These are phyloP conservation scores for Thyatira batis DNA, from an alignment of 2,888 invertebrate genomes.

Conservation along the genomic window DNA sequence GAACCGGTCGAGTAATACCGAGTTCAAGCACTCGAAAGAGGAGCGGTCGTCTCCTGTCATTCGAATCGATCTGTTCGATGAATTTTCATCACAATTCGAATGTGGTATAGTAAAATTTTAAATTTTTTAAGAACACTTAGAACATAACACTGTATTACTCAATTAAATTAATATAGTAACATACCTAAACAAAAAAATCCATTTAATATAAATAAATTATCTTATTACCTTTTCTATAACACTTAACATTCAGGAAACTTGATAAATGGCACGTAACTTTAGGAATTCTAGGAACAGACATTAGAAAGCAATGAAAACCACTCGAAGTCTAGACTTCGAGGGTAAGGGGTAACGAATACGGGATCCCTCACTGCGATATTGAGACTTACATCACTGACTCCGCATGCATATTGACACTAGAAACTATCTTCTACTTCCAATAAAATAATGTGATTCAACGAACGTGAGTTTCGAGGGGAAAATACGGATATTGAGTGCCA, in stretches of 20 bases:
- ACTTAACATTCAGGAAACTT: background rate
- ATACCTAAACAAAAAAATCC: no score
- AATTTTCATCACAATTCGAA: slow-evolving; percentile 9
- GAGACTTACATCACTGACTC: slow-evolving; percentile 40
- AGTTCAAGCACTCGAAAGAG: slow-evolving; percentile 16
- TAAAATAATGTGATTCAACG: background rate
- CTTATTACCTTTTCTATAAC: no score
- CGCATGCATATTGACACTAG: slow-evolving; percentile 42
- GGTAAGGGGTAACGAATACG: slow-evolving; percentile 5
- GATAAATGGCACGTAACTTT: background rate
- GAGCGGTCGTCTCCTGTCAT: slow-evolving; percentile 13
- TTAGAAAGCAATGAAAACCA: slow-evolving; percentile 58
- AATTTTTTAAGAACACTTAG: background rate
- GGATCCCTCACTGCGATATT: slow-evolving; percentile 47
- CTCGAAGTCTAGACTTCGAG: slow-evolving; percentile 36
- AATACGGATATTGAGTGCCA: background rate
- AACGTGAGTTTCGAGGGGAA: background rate
- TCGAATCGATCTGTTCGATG: slow-evolving; percentile 14
- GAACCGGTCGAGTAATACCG: slow-evolving; percentile 15
- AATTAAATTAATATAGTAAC: no score
- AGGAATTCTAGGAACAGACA: slow-evolving; percentile 11
- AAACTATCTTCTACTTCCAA: slow-evolving; percentile 17
- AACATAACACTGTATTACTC: no score
- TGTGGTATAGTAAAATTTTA: slow-evolving; percentile 5
- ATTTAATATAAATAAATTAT: no score